phyloP scores from a whole-genome alignment of 2,888 invertebrate species.

The Tribolium freemani region DNA sequence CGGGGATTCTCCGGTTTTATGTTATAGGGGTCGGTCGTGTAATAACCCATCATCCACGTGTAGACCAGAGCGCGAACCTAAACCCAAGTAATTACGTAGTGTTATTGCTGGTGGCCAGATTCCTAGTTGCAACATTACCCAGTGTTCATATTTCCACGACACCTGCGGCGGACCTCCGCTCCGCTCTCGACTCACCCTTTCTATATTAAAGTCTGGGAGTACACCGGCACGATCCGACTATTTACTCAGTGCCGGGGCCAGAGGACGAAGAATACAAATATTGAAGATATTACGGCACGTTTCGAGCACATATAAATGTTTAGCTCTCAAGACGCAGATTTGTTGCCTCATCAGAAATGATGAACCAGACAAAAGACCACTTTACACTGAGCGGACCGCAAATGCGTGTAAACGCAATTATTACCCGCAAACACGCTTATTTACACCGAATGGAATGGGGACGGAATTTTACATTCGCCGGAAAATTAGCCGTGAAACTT shows the following conservation, averaged over 20 bases:
- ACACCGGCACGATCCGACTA: slow-evolving; percentile 49
- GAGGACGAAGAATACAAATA: slow-evolving; percentile 51
- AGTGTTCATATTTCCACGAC: slow-evolving; percentile 39
- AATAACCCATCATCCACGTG: slow-evolving; percentile 41
- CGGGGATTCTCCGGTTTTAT: slow-evolving; percentile 36
- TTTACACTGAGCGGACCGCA: slow-evolving; percentile 11
- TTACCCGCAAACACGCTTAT: slow-evolving; percentile 20
- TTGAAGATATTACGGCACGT: slow-evolving; percentile 55
- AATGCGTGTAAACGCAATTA: slow-evolving; percentile 30
- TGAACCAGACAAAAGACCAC: slow-evolving; percentile 29
- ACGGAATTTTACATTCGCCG: slow-evolving; percentile 14
- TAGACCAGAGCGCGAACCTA: slow-evolving; percentile 16
- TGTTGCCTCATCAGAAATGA: slow-evolving; percentile 19
- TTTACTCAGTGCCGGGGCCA: slow-evolving; percentile 46
- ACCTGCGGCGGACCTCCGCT: slow-evolving; percentile 44
- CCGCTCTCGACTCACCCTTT: slow-evolving; percentile 30
- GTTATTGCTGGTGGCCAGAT: slow-evolving; percentile 38
- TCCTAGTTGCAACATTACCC: slow-evolving; percentile 28
- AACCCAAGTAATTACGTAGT: slow-evolving; percentile 35
- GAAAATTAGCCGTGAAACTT: slow-evolving; percentile 1
- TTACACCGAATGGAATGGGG: slow-evolving; percentile 5
- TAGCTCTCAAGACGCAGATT: slow-evolving; percentile 49
- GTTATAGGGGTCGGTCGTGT: slow-evolving; percentile 27
- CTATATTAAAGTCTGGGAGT: slow-evolving; percentile 49
- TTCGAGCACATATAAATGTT: slow-evolving; percentile 51